Percentiles rank a stretch among this genome's conserved stretches.
Conservation (phyloP, 2,888 invertebrate genomes). For the Petrophora chlorosata region DNA sequence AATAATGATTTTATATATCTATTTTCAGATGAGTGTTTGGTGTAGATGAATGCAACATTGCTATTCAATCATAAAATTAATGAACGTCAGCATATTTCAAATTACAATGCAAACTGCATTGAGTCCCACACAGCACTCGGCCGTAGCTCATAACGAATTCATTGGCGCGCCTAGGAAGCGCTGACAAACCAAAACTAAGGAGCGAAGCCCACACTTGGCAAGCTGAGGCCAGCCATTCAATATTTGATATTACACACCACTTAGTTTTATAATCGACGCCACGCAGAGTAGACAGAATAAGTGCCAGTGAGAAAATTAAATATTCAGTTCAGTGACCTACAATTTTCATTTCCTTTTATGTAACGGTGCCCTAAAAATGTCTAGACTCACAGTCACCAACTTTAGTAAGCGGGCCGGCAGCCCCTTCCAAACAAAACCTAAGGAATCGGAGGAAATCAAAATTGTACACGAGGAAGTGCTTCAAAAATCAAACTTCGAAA, state of each 20-base stretch:
- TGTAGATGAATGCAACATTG: conserved; percentile 19
- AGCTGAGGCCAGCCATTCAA: conserved; percentile 61
- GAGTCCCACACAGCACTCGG: conserved; percentile 53
- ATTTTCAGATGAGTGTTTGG: background rate
- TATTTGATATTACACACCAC: conserved; percentile 56
- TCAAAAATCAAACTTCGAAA: conserved; percentile 63
- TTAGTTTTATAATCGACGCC: conserved; percentile 69
- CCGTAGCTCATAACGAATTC: conserved; percentile 67
- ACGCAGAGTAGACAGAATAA: conserved; percentile 55
- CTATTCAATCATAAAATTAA: conserved; percentile 29
- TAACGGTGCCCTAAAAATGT: conserved; percentile 54
- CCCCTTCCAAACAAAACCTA: conserved; percentile 51
- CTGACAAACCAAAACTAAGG: conserved; percentile 75
- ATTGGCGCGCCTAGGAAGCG: conserved; percentile 78
- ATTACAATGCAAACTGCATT: conserved; percentile 73
- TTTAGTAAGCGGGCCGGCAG: conserved; percentile 61
- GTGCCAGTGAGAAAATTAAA: conserved; percentile 52
- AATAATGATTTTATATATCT: too few species aligned
- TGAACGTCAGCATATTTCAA: conserved; percentile 42
- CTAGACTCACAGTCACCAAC: conserved; percentile 69
- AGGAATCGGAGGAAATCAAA: conserved; percentile 37
- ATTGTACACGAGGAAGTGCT: conserved; percentile 64
- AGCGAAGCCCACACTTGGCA: conserved; percentile 78
- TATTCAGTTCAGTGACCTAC: conserved; percentile 57
- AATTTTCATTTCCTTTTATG: conserved; percentile 54